phyloP scores from a whole-genome alignment of 2,888 invertebrate species.

The Sinhomidia bicolor region DNA sequence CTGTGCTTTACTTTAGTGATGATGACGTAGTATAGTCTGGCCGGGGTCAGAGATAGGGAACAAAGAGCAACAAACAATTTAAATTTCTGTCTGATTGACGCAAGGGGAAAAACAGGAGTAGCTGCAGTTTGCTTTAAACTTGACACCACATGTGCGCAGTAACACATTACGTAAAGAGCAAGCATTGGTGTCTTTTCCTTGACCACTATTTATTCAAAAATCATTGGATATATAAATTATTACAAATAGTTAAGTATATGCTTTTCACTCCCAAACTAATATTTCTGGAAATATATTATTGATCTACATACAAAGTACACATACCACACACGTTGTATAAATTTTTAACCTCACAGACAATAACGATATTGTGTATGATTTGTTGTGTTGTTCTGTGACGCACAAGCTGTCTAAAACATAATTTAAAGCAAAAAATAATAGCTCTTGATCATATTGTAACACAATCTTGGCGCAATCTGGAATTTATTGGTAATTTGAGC shows the following conservation, averaged over 20 bases:
- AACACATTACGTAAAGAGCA: neutral
- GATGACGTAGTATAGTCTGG: neutral
- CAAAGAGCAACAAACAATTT: neutral
- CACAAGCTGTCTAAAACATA: neutral
- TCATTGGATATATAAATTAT: too few relatives aligned
- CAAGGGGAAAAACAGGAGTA: neutral
- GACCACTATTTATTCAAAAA: too few relatives aligned
- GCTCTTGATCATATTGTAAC: neutral
- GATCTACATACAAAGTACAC: too few relatives aligned
- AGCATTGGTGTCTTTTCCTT: neutral
- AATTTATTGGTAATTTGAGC: constrained; percentile 6
- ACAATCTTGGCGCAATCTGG: neutral
- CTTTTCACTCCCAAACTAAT: too few relatives aligned
- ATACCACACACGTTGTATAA: too few relatives aligned
- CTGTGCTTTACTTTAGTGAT: neutral
- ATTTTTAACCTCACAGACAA: too few relatives aligned
- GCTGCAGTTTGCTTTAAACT: neutral
- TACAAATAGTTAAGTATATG: too few relatives aligned
- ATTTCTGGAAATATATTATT: too few relatives aligned
- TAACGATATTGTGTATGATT: too few relatives aligned
- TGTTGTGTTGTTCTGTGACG: too few relatives aligned
- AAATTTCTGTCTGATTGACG: neutral
- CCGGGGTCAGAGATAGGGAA: too few relatives aligned
- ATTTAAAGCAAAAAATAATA: too few relatives aligned
- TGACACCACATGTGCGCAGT: neutral